A percentile compares a stretch with the other conserved stretches of the same genome.
phyloP scores from a whole-genome alignment of 2,888 invertebrate genomes.

The Cartodere bifasciata region DNA sequence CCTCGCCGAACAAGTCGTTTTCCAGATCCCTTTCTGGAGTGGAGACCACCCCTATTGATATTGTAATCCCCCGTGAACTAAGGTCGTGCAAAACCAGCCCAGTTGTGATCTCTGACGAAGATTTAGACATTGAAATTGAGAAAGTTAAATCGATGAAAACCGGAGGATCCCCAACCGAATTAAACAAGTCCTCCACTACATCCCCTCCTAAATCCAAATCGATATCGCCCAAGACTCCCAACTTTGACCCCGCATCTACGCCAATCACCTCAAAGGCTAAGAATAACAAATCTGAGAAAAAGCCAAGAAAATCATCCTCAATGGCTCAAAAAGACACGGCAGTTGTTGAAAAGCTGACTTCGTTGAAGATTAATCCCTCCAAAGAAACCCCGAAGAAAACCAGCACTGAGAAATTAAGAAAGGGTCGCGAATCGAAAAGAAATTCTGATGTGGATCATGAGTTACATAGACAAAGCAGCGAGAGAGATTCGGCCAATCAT shows the following conservation, averaged over 20 bases:
- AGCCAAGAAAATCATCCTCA: slow-evolving; percentile 4
- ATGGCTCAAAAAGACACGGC: slow-evolving; percentile 20
- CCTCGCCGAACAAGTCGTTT: slow-evolving; percentile 24
- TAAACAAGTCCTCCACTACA: slow-evolving; percentile 10
- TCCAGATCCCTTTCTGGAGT: slow-evolving; percentile 39
- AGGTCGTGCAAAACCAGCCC: slow-evolving; percentile 38
- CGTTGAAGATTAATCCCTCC: slow-evolving; percentile 15
- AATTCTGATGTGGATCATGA: slow-evolving; percentile 13
- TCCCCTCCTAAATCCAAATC: slow-evolving; percentile 13
- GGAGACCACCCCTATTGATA: slow-evolving; percentile 57
- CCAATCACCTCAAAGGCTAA: background rate
- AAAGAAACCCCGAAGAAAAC: slow-evolving; percentile 9
- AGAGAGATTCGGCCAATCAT: slow-evolving; percentile 63
- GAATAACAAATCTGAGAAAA: slow-evolving; percentile 8
- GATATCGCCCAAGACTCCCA: slow-evolving; percentile 11
- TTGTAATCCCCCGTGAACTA: slow-evolving; percentile 33
- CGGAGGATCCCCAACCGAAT: slow-evolving; percentile 11
- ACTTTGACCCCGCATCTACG: background rate
- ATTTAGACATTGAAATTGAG: slow-evolving; percentile 55
- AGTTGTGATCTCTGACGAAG: slow-evolving; percentile 49
- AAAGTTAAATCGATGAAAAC: slow-evolving; percentile 44
- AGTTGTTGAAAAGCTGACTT: slow-evolving; percentile 19
- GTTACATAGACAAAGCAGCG: slow-evolving; percentile 31
- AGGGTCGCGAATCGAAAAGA: slow-evolving; percentile 5
- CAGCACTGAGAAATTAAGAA: slow-evolving; percentile 8